Evolutionary conservation across 2,113 vertebrate genomes (phyloP), one percentile per base, ranked within the genome.

Genomic region (Asarcornis scutulata): DNA sequence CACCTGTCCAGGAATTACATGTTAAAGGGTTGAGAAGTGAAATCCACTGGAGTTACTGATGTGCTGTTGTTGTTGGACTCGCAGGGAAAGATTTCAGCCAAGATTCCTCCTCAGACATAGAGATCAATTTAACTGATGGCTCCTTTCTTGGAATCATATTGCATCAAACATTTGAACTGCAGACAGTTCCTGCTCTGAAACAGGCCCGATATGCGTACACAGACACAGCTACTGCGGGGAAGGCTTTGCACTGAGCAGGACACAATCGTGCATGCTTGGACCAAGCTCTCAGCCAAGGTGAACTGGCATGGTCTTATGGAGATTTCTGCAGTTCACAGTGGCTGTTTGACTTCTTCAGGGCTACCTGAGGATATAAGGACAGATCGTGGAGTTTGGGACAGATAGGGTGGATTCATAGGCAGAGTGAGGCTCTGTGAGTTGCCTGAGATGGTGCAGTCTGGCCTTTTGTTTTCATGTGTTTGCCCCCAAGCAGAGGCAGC

Each of bases 121-220:
- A 93, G 93, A 96, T 96, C 92, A 94, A 64, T 96, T 96, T 93
- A 87, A 87, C 66, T 69, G 93, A 95, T 95, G 92, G 80, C 73
- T 96, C 60, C 90, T 92, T 92, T 85, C 77, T 93, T 94, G 93
- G 92, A 94, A 72, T 76, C 52, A 14, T 4, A 18, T 44, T 75
- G 76, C 79, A 85, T 40, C 1, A 1, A 76, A 83, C 71, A 50
- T 68, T 46, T 58, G 76, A 88, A 14, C 34, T 73, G 71, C 88
- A 82, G 58, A 58, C 23, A 69, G 32, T 50, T 88, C 88, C 78
- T 34, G 27, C 71, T 63, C 85, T 32, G 64, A 58, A 11, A 23
- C 31, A 44, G 72, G 78, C 25, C 58, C 0, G 3, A 52, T 75
- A 42, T 17, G 72, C 17, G 2, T 48, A 50, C 60, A 23, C 13